phyloP scores from a whole-genome alignment of 2,797 vertebrate genomes.

The Leptodactylus fallax region DNA sequence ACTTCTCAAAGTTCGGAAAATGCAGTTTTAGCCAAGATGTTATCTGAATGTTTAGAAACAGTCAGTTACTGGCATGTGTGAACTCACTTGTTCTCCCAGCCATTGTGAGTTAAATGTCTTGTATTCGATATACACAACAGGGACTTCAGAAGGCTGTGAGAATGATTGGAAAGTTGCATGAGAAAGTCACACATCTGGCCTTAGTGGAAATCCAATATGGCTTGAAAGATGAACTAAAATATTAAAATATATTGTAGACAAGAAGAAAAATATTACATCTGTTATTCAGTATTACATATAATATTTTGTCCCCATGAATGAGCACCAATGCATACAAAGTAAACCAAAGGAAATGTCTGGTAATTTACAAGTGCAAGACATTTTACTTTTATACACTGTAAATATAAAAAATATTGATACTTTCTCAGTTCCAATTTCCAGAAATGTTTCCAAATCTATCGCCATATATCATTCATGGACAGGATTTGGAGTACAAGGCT shows the following conservation, averaged over 20 bases:
- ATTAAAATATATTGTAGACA: neutral
- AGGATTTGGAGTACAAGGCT: too few species aligned
- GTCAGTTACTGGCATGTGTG: conserved; percentile 47
- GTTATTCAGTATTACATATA: neutral
- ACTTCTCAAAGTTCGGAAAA: neutral
- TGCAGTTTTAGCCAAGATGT: conserved; percentile 42
- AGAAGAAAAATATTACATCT: neutral
- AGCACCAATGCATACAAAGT: neutral
- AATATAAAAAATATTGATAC: too few species aligned
- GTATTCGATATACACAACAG: conserved; percentile 39
- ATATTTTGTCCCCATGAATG: neutral
- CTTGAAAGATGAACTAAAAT: conserved; percentile 25
- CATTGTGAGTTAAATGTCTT: conserved; percentile 51
- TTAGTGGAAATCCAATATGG: conserved; percentile 36
- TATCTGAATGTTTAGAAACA: conserved; percentile 48
- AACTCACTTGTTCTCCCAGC: conserved; percentile 44
- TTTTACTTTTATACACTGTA: neutral
- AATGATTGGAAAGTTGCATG: conserved; percentile 49
- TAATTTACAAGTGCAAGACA: neutral
- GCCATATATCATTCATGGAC: too few species aligned
- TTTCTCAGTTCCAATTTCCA: too few species aligned
- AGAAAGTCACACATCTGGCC: conserved; percentile 59
- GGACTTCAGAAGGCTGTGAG: conserved; percentile 59
- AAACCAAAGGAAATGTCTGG: neutral
- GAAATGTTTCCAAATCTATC: too few species aligned